Evolutionary conservation across 2,888 invertebrate genomes (phyloP).

Genomic region (Scaptomyza reducta): DNA sequence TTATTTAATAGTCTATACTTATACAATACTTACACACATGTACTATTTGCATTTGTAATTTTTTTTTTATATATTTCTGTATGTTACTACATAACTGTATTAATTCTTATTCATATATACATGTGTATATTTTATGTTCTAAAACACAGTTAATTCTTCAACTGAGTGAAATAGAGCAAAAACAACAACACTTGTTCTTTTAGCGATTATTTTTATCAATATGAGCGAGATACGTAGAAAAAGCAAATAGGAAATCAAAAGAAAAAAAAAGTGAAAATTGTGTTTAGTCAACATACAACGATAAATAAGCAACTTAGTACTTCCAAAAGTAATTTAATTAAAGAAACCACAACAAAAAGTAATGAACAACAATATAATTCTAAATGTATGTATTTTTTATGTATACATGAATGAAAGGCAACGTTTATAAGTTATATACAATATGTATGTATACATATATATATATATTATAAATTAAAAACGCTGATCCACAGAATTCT

Average conservation of each 20-base stretch:
- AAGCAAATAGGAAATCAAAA: not conserved
- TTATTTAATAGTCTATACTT: constrained; percentile 29
- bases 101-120: constrained; percentile 2
- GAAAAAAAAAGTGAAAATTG: constrained; percentile 26
- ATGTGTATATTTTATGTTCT: constrained; percentile 26
- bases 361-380: constrained; percentile 16
- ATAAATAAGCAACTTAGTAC: constrained; percentile 66
- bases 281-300: constrained; percentile 58
- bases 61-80: constrained; percentile 16
- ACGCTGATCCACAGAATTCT: constrained; percentile 20
- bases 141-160: constrained; percentile 41
- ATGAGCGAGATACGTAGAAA: too few species aligned
- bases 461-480: constrained; percentile 3
- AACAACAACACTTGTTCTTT: too few species aligned
- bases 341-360: constrained; percentile 24
- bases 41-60: constrained; percentile 31
- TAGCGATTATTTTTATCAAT: too few species aligned
- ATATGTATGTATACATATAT: constrained; percentile 9
- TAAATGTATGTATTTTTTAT: constrained; percentile 5
- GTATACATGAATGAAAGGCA: constrained; percentile 12
- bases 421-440: constrained; percentile 35
- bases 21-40: constrained; percentile 7
- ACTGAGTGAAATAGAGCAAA: constrained; percentile 14
- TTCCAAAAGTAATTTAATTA: constrained; percentile 49
- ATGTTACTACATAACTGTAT: constrained; percentile 31